Evolutionary conservation across 2,113 vertebrate species (phyloP).

Genomic region (Puntigrus tetrazona): DNA sequence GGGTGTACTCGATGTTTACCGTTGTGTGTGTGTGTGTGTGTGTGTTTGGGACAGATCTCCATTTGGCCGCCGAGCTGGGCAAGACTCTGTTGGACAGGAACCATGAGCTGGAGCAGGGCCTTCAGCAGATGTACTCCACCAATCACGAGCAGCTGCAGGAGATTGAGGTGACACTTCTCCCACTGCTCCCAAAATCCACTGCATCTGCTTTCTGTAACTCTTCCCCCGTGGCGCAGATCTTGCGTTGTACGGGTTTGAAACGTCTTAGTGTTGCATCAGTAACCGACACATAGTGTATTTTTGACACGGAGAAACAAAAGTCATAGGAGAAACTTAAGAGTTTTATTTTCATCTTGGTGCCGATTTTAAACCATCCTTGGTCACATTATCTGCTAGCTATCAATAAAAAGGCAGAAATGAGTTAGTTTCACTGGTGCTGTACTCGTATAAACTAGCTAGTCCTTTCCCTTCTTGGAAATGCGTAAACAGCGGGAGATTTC

Average conservation of each 20-base stretch:
- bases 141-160: slow-evolving; percentile 95
- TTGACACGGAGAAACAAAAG: neutral
- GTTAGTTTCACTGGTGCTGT: neutral
- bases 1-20: neutral
- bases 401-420: neutral
- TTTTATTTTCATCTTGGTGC: no score
- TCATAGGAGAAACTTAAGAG: no score
- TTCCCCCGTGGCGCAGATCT: neutral
- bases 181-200: neutral
- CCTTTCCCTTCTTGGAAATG: neutral
- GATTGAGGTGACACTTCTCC: slow-evolving; percentile 84
- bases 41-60: slow-evolving; percentile 87
- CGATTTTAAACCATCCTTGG: neutral
- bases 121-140: slow-evolving; percentile 92
- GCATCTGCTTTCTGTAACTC: neutral
- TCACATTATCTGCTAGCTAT: neutral
- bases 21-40: neutral
- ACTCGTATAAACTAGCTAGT: neutral
- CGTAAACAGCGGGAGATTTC: slow-evolving; percentile 22
- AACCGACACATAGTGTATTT: neutral
- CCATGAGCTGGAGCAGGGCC: slow-evolving; percentile 90
- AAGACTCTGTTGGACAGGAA: slow-evolving; percentile 93
- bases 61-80: slow-evolving; percentile 95
- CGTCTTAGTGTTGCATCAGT: neutral
- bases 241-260: neutral